Evolutionary conservation across 2,113 vertebrate species (phyloP), one percentile per base, ranked within the genome.

Genomic region (Microtus richardsoni): DNA sequence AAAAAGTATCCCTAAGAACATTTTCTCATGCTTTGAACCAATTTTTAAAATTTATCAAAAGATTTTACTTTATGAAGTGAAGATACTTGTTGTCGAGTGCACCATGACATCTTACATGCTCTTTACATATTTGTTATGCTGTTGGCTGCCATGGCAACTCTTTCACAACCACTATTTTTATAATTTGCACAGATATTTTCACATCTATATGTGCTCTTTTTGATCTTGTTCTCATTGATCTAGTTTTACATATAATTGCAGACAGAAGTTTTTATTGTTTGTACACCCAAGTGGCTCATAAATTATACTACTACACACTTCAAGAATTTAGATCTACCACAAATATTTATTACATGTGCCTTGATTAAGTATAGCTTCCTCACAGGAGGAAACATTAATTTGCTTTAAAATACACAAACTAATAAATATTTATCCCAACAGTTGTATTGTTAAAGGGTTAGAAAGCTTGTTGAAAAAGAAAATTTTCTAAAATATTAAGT

Each of bases 51-150:
- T 17, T 62, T 75, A 13, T 21, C 10, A 77, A 82, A 80, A 16
- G 2, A 75, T 44, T 62, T 95, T 36, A 68, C 7, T 30, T 93
- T 93, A 79, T 85, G 7, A 82, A 9, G 7, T 44, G 39, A 24
- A 92, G 17, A 92, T 41, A 36, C 1, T 12, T 92, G 13, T 88
- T 88, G 41, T 80, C 58, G 80, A 47, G 62, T 7, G 8, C 16
- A 39, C 91, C 71, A 93, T 36, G 58, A 88, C n/a, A 80, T 19
- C 70, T 4, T 47, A 91, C 22, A 91, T 91, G 41, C 24, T 92
- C 82, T 73, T 74, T 64, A 91, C 24, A 95, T 41, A 86, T 44
- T 78, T 60, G 73, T 83, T 85, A 52, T 62, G n/a, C 66, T 93
- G n/a, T 84, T 68, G 62, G 36, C 17, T 73, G 12, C 94, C 52